Percentiles rank a stretch among this genome's conserved stretches.
Evolutionary conservation across 2,113 vertebrate species (phyloP).

Genomic region (Himantopus leucocephalus): DNA sequence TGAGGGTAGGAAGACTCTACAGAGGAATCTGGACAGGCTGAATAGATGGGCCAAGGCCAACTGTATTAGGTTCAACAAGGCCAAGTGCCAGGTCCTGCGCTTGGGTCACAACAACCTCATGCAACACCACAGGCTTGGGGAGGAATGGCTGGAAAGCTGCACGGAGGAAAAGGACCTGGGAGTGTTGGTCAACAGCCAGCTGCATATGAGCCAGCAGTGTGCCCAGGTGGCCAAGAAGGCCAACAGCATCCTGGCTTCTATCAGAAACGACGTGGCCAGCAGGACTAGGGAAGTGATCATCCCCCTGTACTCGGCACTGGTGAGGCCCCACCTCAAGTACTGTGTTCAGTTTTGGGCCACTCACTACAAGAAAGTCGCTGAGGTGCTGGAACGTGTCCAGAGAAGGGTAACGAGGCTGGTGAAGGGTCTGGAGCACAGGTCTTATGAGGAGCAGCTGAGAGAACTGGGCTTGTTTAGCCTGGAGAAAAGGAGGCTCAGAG

Average conservation of each 20-base stretch:
- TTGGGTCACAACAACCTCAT: not conserved
- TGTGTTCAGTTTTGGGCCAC: not conserved
- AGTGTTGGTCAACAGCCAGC: rapidly evolving
- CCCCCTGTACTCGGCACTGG: rapidly evolving
- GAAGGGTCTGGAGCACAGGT: not conserved
- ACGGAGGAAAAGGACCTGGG: rapidly evolving
- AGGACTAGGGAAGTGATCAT: rapidly evolving
- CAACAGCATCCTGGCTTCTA: rapidly evolving
- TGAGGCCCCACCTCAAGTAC: rapidly evolving
- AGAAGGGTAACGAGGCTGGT: not conserved
- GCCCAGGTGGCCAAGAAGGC: not conserved
- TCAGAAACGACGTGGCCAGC: not conserved
- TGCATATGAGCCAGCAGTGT: not conserved
- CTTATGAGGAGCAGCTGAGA: rapidly evolving
- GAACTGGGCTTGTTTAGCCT: not conserved
- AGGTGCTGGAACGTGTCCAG: not conserved
- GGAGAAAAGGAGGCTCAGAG: not conserved
- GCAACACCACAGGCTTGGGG: rapidly evolving
- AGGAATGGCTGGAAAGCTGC: not conserved
- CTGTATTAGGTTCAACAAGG: rapidly evolving
- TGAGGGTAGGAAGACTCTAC: not conserved
- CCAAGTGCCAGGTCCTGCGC: rapidly evolving
- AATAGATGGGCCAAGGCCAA: rapidly evolving
- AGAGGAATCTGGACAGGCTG: not conserved
- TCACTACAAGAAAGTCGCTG: not conserved